Evolutionary conservation across 1,140 invertebrate genomes (phyloP).

Genomic region (Elysia chlorotica): DNA sequence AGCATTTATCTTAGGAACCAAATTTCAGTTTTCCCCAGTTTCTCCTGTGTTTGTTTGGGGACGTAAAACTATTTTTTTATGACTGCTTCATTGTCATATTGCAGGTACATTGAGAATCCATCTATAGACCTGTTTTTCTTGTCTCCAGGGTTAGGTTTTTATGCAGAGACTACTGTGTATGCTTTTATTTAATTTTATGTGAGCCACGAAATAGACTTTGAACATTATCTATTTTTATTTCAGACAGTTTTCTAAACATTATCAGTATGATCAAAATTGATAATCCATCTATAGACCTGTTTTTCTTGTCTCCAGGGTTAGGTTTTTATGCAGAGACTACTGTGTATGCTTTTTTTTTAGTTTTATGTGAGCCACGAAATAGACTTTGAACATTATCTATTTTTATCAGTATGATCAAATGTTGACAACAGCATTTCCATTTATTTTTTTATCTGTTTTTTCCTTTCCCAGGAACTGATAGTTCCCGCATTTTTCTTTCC

Average conservation of each 20-base stretch:
- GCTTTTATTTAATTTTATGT: not conserved
- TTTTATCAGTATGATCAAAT: not conserved
- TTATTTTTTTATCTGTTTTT: not conserved
- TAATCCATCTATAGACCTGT: too few relatives aligned
- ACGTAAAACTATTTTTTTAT: too few relatives aligned
- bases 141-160: too few relatives aligned
- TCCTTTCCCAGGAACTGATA: slow-evolving; percentile 40
- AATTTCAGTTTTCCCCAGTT: too few relatives aligned
- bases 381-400: not conserved
- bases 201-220: not conserved
- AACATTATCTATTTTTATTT: not conserved
- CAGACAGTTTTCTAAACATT: too few relatives aligned
- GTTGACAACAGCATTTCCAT: not conserved
- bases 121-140: too few relatives aligned
- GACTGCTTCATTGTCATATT: too few relatives aligned
- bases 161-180: not conserved
- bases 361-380: not conserved
- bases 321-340: not conserved
- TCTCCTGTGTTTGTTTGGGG: too few relatives aligned
- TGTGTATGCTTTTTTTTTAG: not conserved
- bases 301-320: too few relatives aligned
- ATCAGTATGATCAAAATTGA: not conserved
- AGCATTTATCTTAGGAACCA: too few relatives aligned
- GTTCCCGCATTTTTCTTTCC: slow-evolving; percentile 49
- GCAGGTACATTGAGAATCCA: too few relatives aligned